Percentiles rank a stretch among this genome's conserved stretches.
phyloP scores from a whole-genome alignment of 2,888 invertebrate genomes.

The Eilema caniola region DNA sequence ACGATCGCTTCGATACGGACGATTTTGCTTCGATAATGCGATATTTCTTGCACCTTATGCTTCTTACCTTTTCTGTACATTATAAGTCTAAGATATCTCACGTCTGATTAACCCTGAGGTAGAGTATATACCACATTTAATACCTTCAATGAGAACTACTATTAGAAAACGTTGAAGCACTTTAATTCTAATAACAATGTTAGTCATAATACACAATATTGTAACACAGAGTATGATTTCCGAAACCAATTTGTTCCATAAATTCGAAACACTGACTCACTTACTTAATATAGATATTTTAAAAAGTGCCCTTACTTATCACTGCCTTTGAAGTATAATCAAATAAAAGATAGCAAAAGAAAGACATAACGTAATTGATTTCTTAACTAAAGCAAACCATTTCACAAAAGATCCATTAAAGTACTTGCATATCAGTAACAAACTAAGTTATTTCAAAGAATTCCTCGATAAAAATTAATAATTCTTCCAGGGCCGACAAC shows the following conservation, averaged over 20 bases:
- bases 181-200: neutral
- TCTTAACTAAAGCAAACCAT: neutral
- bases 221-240: neutral
- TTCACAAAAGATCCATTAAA: neutral
- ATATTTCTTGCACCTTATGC: no score
- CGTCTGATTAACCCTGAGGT: no score
- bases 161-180: neutral
- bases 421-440: neutral
- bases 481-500: slow-evolving; percentile 6
- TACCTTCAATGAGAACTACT: neutral
- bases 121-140: neutral
- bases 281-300: neutral
- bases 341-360: no score
- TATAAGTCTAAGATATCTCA: no score
- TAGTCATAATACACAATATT: neutral
- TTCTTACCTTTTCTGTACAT: no score
- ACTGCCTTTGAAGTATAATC: neutral
- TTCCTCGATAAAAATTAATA: neutral
- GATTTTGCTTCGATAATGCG: no score
- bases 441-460: neutral
- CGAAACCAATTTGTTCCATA: neutral
- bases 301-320: neutral
- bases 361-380: no score
- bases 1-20: no score
- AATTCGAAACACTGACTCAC: neutral